These are phyloP conservation scores for Laticauda laticaudata DNA, from an alignment of 2,113 vertebrate species.

Conservation along the genomic window DNA sequence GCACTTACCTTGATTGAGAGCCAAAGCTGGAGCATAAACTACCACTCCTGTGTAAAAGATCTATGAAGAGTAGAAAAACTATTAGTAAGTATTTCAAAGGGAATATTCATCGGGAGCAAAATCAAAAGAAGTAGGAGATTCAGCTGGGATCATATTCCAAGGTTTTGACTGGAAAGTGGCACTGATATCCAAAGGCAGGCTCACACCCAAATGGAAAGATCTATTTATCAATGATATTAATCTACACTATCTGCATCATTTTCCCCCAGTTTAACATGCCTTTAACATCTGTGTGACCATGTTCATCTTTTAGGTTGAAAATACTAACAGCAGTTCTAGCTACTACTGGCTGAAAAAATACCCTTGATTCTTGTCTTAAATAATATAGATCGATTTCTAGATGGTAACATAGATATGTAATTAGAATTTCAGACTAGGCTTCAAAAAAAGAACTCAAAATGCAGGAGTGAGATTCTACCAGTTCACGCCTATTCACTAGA, in stretches of 20 bases:
- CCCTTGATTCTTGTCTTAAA: not conserved
- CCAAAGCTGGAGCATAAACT: conserved; percentile 81
- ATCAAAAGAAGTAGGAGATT: not conserved
- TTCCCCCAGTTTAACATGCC: not conserved
- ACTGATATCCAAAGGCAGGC: not conserved
- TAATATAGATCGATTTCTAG: not conserved
- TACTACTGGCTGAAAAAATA: not conserved
- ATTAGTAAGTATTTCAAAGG: not conserved
- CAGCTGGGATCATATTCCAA: not conserved
- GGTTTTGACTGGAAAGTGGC: not conserved
- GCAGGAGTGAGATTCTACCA: no score
- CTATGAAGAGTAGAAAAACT: conserved; percentile 52
- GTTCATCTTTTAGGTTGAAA: not conserved
- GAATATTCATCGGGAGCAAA: not conserved
- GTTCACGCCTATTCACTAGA: no score
- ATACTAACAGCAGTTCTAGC: not conserved
- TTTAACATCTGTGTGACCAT: not conserved
- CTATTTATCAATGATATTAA: not conserved
- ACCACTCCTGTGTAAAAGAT: conserved; percentile 83
- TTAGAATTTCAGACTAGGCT: not conserved
- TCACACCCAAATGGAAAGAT: not conserved
- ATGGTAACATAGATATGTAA: not conserved
- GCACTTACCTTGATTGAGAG: conserved; percentile 83
- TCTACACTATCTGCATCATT: not conserved
- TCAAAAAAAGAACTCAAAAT: not conserved